Conservation (phyloP, 2,888 invertebrate genomes). For the Frankliniella fusca region DNA sequence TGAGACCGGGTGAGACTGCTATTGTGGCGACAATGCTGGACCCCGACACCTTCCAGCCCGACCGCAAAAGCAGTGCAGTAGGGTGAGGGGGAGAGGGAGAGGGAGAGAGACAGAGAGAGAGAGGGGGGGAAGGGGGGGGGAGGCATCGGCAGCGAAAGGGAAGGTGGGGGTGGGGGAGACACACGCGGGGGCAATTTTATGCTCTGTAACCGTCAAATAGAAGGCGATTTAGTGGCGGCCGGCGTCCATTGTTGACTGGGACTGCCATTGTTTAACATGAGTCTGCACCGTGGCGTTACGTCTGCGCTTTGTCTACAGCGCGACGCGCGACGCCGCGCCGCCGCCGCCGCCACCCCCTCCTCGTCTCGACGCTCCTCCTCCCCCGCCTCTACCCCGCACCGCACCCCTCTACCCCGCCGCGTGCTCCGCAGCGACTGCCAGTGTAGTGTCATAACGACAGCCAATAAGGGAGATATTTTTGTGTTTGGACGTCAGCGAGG, state of each 20-base stretch:
- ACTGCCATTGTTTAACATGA: conserved; percentile 8
- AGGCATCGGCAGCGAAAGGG: background rate
- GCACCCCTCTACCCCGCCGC: background rate
- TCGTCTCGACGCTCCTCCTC: background rate
- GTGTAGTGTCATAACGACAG: background rate
- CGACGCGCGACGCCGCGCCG: background rate
- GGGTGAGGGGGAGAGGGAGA: background rate
- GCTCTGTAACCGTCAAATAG: conserved; percentile 26
- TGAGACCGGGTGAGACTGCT: background rate
- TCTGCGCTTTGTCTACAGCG: background rate
- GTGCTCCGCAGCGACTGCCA: background rate
- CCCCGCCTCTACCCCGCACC: background rate
- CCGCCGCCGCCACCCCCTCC: background rate
- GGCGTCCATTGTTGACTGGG: conserved; percentile 11
- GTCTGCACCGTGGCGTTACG: background rate
- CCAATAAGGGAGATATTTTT: background rate
- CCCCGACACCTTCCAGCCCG: background rate
- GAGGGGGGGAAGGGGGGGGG: background rate
- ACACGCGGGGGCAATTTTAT: conserved; percentile 1
- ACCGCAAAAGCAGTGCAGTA: background rate
- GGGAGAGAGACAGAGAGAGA: background rate
- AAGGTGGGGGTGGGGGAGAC: background rate
- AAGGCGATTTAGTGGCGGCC: conserved; percentile 21
- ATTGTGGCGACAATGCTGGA: background rate
- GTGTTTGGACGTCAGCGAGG: background rate